Evolutionary conservation across 2,797 vertebrate genomes (phyloP).

Genomic region (Manis javanica): DNA sequence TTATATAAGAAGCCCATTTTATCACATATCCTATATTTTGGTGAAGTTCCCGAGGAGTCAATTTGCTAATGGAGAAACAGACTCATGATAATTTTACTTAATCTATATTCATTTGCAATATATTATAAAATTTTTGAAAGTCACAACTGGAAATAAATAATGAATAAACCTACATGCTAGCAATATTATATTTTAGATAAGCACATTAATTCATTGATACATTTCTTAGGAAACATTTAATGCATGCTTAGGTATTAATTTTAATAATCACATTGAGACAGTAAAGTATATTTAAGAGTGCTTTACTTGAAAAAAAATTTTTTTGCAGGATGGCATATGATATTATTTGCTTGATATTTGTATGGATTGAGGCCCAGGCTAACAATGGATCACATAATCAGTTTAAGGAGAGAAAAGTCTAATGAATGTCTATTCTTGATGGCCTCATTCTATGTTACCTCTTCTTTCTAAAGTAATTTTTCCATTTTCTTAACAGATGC

Average conservation of each 20-base stretch:
- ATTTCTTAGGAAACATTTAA: conserved; percentile 35
- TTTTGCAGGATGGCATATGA: neutral
- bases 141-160: conserved; percentile 20
- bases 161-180: conserved; percentile 38
- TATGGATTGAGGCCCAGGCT: conserved; percentile 36
- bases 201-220: neutral
- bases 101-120: conserved; percentile 68
- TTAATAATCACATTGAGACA: neutral
- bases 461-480: conserved; percentile 44
- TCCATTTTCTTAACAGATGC: conserved; percentile 37
- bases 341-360: conserved; percentile 14
- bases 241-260: neutral
- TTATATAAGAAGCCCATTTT: conserved; percentile 62
- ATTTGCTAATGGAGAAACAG: conserved; percentile 59
- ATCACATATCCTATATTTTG: conserved; percentile 54
- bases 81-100: conserved; percentile 62
- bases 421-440: neutral
- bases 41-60: conserved; percentile 63
- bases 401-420: conserved; percentile 22
- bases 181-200: conserved; percentile 16
- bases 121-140: conserved; percentile 51
- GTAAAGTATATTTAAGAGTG: neutral
- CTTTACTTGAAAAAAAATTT: conserved; percentile 24
- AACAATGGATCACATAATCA: neutral
- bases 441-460: rapidly evolving